phyloP scores from a whole-genome alignment of 2,797 vertebrate genomes.

The Pelodytes ibericus region DNA sequence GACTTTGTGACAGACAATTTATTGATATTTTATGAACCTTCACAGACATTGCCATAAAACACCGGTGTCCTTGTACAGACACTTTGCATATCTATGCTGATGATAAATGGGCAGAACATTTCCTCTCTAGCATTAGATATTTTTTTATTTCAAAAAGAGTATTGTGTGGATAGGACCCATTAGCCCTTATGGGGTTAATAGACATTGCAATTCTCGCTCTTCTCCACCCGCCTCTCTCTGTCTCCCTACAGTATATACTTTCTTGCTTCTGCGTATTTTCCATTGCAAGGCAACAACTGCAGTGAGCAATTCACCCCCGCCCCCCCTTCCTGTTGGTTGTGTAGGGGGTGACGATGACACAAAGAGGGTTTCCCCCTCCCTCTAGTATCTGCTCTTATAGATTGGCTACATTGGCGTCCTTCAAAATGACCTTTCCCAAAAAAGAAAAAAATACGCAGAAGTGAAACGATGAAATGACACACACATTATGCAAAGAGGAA shows the following conservation, averaged over 20 bases:
- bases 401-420: slow-evolving; percentile 74
- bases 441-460: not conserved
- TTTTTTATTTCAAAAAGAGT: too few species aligned
- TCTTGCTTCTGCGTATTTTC: slow-evolving; percentile 47
- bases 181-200: too few species aligned
- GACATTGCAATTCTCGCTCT: not conserved
- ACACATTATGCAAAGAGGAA: not conserved
- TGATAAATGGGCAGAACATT: too few species aligned
- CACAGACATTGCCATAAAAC: too few species aligned
- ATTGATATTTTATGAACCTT: too few species aligned
- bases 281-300: slow-evolving; percentile 41
- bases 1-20: too few species aligned
- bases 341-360: slow-evolving; percentile 47
- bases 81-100: too few species aligned
- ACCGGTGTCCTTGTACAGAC: too few species aligned
- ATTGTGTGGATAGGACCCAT: too few species aligned
- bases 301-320: slow-evolving; percentile 6
- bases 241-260: not conserved
- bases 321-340: not conserved
- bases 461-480: not conserved
- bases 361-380: slow-evolving; percentile 50
- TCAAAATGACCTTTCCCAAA: slow-evolving; percentile 81
- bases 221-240: not conserved
- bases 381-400: slow-evolving; percentile 62
- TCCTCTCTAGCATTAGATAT: too few species aligned